Percentiles rank a stretch among this genome's conserved stretches.
These are phyloP conservation scores for Alligator sinensis DNA, from an alignment of 2,113 vertebrate species.

Conservation along the genomic window DNA sequence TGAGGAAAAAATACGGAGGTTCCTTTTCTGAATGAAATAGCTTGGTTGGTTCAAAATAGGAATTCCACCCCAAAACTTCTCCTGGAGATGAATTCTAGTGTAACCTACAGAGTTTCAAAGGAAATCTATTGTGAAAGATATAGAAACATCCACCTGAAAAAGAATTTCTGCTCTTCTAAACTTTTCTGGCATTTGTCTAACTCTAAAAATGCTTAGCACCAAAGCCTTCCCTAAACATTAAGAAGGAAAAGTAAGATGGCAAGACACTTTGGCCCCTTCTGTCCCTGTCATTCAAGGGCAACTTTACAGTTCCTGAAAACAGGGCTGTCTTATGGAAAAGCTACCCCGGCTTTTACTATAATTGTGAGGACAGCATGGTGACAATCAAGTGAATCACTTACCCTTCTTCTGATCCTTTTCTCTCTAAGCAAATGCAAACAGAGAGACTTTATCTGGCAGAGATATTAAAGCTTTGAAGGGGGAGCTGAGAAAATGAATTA, in stretches of 20 bases:
- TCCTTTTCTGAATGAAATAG: not conserved
- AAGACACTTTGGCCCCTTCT: not conserved
- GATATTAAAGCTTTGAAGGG: constrained; percentile 27
- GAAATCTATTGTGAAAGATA: not conserved
- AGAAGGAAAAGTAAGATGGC: not conserved
- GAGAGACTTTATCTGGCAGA: constrained; percentile 39
- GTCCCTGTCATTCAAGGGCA: rapidly evolving
- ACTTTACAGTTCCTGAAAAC: not conserved
- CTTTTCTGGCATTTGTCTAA: not conserved
- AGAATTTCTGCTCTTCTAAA: too few relatives aligned
- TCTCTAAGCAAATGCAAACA: not conserved
- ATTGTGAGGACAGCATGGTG: not conserved
- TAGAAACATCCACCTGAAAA: not conserved
- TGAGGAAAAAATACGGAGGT: not conserved
- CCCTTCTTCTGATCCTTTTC: not conserved
- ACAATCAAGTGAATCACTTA: not conserved
- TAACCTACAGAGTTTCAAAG: not conserved
- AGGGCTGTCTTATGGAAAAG: not conserved
- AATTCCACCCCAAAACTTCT: not conserved
- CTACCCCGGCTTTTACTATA: not conserved
- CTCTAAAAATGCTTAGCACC: not conserved
- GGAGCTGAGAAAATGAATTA: constrained; percentile 63
- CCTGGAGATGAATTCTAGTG: not conserved
- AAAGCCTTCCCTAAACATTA: not conserved
- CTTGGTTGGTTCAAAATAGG: not conserved